These are phyloP conservation scores for Bufo bufo DNA, from an alignment of 2,113 vertebrate genomes.

Conservation along the genomic window DNA sequence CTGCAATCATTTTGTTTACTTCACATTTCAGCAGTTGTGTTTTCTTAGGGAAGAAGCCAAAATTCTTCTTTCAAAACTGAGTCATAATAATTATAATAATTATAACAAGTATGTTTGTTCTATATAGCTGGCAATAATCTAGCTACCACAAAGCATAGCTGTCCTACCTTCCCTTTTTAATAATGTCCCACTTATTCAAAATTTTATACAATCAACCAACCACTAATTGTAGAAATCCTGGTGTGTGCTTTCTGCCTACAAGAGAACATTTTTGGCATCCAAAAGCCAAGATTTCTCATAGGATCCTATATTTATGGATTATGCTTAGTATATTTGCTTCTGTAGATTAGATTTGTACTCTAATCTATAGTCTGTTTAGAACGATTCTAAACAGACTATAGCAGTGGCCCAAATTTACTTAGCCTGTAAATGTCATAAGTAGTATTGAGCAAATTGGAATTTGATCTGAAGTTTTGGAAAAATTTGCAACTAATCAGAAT, in stretches of 20 bases:
- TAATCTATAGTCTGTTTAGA: too few relatives aligned
- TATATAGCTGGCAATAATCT: neutral
- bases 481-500: too few relatives aligned
- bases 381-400: too few relatives aligned
- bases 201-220: neutral
- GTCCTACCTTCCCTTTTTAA: constrained; percentile 1
- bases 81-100: constrained; percentile 41
- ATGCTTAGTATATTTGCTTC: neutral
- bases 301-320: neutral
- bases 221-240: neutral
- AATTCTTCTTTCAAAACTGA: constrained; percentile 10
- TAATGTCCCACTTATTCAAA: neutral
- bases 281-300: neutral
- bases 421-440: too few relatives aligned
- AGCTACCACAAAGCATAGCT: neutral
- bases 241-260: neutral
- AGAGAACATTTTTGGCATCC: neutral
- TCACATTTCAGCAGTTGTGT: neutral
- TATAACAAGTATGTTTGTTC: constrained; percentile 15
- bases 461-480: too few relatives aligned
- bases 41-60: neutral
- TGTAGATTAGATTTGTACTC: neutral
- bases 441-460: too few relatives aligned
- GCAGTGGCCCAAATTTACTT: too few relatives aligned
- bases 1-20: constrained; percentile 34